Percentiles rank a stretch among this genome's conserved stretches.
These are phyloP conservation scores for Nasonia oneida DNA, from an alignment of 2,888 invertebrate species.

Conservation along the genomic window DNA sequence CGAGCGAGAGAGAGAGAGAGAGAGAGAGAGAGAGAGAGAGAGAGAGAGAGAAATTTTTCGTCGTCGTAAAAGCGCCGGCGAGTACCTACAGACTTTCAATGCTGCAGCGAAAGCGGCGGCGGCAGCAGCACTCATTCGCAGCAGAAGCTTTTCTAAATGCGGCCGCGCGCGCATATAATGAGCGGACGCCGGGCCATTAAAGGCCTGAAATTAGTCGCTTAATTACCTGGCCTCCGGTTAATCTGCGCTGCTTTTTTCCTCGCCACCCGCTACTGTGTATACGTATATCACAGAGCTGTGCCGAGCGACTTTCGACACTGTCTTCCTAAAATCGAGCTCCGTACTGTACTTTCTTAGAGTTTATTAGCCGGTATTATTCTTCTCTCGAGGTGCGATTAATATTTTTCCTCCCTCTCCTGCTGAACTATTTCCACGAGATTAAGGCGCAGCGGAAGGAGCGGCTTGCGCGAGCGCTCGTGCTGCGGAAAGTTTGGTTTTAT, in stretches of 20 bases:
- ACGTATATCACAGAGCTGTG: no score
- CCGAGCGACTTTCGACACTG: background rate
- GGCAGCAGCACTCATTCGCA: background rate
- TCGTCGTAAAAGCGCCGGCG: background rate
- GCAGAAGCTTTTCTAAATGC: conserved; percentile 27
- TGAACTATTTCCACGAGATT: conserved; percentile 5
- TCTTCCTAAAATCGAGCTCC: background rate
- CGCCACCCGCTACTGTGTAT: no score
- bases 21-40: background rate
- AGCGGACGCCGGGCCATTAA: conserved; percentile 26
- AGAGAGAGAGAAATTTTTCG: background rate
- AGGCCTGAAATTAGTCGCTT: conserved; percentile 47
- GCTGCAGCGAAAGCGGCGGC: background rate
- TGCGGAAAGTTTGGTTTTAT: conserved; percentile 12
- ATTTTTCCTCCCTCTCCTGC: background rate
- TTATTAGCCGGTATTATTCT: background rate
- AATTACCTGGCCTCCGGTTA: conserved; percentile 44
- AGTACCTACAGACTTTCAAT: conserved; percentile 7
- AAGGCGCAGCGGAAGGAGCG: background rate
- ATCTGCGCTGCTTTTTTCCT: conserved; percentile 20
- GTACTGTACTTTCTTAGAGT: background rate
- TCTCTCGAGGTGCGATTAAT: background rate
- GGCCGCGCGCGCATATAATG: conserved; percentile 7
- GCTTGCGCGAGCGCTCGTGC: no score
- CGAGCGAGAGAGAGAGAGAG: background rate